phyloP scores from a whole-genome alignment of 2,797 vertebrate genomes.

The Danionella dracula region DNA sequence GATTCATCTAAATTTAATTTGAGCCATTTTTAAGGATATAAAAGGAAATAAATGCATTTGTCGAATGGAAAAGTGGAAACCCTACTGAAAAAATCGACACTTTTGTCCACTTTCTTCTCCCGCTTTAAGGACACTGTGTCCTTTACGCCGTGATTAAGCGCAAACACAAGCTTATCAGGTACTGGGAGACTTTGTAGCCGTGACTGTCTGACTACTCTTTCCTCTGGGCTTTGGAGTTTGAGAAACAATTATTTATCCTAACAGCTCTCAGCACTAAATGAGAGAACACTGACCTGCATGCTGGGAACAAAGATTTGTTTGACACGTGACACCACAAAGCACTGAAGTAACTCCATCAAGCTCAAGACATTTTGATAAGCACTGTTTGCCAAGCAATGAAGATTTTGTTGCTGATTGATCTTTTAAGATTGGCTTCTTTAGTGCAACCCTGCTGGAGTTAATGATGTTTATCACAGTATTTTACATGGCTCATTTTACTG shows the following conservation, averaged over 20 bases:
- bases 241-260: slow-evolving; percentile 21
- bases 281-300: background rate
- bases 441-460: slow-evolving; percentile 4
- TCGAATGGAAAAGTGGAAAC: background rate
- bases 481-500: background rate
- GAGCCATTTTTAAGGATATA: too few relatives aligned
- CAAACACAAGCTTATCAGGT: slow-evolving; percentile 32
- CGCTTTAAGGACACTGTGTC: slow-evolving; percentile 30
- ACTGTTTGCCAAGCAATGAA: background rate
- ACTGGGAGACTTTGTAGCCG: background rate
- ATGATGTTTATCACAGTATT: background rate
- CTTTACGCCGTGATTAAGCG: slow-evolving; percentile 31
- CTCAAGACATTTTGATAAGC: slow-evolving; percentile 2
- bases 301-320: slow-evolving; percentile 3
- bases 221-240: background rate
- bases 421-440: background rate
- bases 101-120: slow-evolving; percentile 24
- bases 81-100: slow-evolving; percentile 29
- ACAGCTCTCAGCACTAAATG: background rate
- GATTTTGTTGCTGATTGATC: slow-evolving; percentile 9
- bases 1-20: too few relatives aligned
- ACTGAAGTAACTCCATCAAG: background rate
- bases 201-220: background rate
- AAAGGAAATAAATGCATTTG: too few relatives aligned
- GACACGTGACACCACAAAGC: background rate